Evolutionary conservation across 64 coral and sea anemone genomes (phyloP).

Genomic region (Cladopsammia gracilis): DNA sequence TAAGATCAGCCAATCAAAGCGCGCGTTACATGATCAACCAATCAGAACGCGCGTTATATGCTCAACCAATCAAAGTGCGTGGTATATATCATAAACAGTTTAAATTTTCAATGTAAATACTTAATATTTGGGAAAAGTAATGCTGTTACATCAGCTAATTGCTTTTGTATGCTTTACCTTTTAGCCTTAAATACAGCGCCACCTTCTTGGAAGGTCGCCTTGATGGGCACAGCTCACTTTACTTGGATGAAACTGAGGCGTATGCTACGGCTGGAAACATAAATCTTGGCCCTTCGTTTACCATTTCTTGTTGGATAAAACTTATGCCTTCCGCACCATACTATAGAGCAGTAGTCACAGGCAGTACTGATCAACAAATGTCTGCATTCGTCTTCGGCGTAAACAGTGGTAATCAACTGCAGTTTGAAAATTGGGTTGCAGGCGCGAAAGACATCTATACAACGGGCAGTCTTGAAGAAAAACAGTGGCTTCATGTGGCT

Average conservation of each 20-base stretch:
- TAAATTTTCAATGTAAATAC: no score
- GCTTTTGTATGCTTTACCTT: neutral
- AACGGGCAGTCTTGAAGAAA: neutral
- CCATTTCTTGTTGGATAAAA: slow-evolving; percentile 60
- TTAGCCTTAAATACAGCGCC: slow-evolving; percentile 43
- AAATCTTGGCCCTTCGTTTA: neutral
- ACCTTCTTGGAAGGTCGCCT: slow-evolving; percentile 49
- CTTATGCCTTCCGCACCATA: neutral
- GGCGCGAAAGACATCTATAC: neutral
- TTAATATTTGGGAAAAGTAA: no score
- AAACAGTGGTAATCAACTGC: neutral
- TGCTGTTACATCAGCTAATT: neutral
- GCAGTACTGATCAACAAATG: neutral
- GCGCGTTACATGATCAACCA: no score
- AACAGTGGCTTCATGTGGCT: slow-evolving; percentile 40
- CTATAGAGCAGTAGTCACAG: neutral
- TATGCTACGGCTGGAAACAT: neutral
- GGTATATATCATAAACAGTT: no score
- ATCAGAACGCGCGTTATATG: no score
- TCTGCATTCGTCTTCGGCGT: neutral
- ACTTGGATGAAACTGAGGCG: slow-evolving; percentile 43
- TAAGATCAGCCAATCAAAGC: no score
- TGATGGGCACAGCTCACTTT: slow-evolving; percentile 9
- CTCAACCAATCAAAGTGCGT: no score
- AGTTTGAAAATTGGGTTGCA: neutral